These are phyloP conservation scores for Dione vanillae DNA, from an alignment of 2,888 invertebrate species.

Conservation along the genomic window DNA sequence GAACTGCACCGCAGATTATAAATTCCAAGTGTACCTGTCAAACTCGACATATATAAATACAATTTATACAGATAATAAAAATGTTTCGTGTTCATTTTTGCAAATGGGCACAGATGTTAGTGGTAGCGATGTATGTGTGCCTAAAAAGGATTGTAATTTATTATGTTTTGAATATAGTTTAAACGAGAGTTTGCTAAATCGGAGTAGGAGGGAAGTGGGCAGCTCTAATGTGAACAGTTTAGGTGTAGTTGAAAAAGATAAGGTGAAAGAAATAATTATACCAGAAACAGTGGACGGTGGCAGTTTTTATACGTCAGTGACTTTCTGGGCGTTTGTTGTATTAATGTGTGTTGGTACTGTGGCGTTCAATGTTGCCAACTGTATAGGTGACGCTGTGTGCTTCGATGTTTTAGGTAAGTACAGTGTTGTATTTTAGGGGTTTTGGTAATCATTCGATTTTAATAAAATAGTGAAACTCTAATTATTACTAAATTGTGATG, in stretches of 20 bases:
- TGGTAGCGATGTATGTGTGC: constrained; percentile 55
- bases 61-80: constrained; percentile 62
- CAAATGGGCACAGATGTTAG: constrained; percentile 63
- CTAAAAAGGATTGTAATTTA: constrained; percentile 64
- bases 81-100: constrained; percentile 64
- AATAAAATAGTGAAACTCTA: no score
- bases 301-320: constrained; percentile 83
- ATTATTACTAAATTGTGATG: no score
- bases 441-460: no score
- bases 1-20: constrained; percentile 61
- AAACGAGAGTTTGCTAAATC: constrained; percentile 38
- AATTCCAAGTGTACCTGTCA: constrained; percentile 66
- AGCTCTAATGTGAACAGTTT: constrained; percentile 38
- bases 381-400: constrained; percentile 95
- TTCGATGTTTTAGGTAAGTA: constrained; percentile 92
- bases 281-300: constrained; percentile 40
- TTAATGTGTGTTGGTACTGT: constrained; percentile 90
- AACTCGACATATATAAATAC: constrained; percentile 66
- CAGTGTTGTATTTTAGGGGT: no score
- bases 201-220: constrained; percentile 49
- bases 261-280: constrained; percentile 41
- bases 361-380: constrained; percentile 93
- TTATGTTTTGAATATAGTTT: constrained; percentile 64
- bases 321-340: constrained; percentile 90
- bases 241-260: constrained; percentile 47